Base-by-base conservation (phyloP, 1,140 invertebrate species). In the Chironomus tepperi region DNA sequence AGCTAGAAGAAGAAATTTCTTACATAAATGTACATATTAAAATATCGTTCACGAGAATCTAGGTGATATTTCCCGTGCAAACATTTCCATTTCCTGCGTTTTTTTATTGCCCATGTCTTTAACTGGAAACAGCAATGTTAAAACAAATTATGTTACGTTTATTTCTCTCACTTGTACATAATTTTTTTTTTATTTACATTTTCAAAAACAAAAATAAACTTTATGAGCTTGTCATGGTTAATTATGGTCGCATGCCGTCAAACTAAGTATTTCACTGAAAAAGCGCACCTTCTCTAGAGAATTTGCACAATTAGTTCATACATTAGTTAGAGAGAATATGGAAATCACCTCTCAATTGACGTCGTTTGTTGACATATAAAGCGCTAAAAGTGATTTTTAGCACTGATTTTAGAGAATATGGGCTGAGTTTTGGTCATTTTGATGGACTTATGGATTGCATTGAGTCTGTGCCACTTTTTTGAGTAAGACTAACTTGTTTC, bases 41-140 rank as follows among this genome's bases (percentile, higher is more conserved):
- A 34, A 34, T 34, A 34, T 34, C 24, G 24, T 34, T 34, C 24
- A 34, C n/a, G 65, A 19, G 16, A 21, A 70, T 70, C 65, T 70
- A 70, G 65, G 65, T 70, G 65, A 70, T 70, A 70, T 70, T 70
- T 70, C 16, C 65, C 65, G 65, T 70, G 19, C 19, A 70, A 70
- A 70, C 65, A 21, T 70, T 70, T 70, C 65, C 65, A 70, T 70
- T 70, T 70, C 65, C 65, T 70, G 65, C 65, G 19, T 21, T 15
- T 70, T 57, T 57, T 57, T 57, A 57, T 57, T 57, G 47, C 47
- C 47, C 47, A n/a, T 57, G 47, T 57, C 47, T 57, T 34, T 57
- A 57, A 57, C 47, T 57, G 10, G 47, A 57, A 57, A 57, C 47
- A n/a, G 47, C 47, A 57, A 57, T 57, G 12, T n/a, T n/a, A 57